These are phyloP conservation scores for Cataglyphis rosenhaueri DNA, from an alignment of 2,888 invertebrate genomes.

Conservation along the genomic window DNA sequence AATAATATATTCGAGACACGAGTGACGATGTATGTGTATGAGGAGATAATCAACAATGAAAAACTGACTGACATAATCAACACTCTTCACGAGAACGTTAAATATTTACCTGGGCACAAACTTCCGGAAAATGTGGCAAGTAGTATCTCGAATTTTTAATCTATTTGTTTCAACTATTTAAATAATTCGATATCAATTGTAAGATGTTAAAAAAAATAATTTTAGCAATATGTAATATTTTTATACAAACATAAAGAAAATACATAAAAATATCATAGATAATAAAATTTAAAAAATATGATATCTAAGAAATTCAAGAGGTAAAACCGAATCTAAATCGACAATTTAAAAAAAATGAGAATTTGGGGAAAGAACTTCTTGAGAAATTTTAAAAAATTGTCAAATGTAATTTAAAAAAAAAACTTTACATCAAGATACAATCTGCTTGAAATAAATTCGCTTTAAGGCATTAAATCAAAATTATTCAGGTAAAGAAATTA, in stretches of 20 bases:
- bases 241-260: not conserved
- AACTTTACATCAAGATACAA: not conserved
- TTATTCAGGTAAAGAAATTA: not conserved
- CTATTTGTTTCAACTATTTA: not conserved
- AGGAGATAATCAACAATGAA: slow-evolving; percentile 96
- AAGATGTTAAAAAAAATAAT: not conserved
- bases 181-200: slow-evolving; percentile 9
- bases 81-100: slow-evolving; percentile 98
- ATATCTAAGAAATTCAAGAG: not conserved
- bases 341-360: not conserved
- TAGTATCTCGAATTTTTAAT: slow-evolving; percentile 85
- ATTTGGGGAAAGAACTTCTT: not conserved
- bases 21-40: slow-evolving; percentile 98
- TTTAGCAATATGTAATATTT: not conserved
- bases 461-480: not conserved
- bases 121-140: slow-evolving; percentile 96
- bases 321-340: not conserved
- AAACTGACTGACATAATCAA: slow-evolving; percentile 99
- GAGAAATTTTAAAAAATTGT: not conserved
- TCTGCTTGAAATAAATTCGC: not conserved
- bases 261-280: not conserved
- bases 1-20: slow-evolving; percentile 93
- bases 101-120: slow-evolving; percentile 98
- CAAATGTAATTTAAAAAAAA: not conserved
- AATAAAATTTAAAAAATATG: not conserved